Base-by-base conservation (phyloP, 2,888 invertebrate genomes). In the Drosophila austrosaltans region DNA sequence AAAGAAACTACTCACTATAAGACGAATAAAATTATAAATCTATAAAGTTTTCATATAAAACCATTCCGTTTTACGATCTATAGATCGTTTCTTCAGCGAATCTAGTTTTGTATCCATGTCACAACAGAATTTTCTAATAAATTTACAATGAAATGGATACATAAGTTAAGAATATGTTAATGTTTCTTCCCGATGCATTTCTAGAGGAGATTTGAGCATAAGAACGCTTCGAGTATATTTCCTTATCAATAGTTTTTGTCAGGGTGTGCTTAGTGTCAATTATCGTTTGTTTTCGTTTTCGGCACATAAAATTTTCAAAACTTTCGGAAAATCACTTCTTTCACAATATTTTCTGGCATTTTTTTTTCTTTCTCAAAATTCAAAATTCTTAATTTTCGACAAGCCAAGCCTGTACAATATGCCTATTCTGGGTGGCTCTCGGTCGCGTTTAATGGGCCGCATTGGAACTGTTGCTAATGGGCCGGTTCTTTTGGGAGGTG, bases 341-440 rank as follows among this genome's bases (percentile, higher is more conserved):
- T 42, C 10, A 54, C 79, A 79, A 78, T 79, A 82, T 1, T 32
- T 48, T 10, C 10, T 12, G 0, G 25, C 53, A 1, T 61, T 28
- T 12, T 57, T 7, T 30, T 30, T 53, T 28, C 28, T 10, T 60
- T 70, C 30, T 72, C 48, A 1, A 64, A 77, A 71, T 76, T 63
- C 8, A 5, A 60, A 56, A 53, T 40, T 16, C 6, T 8, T 40
- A 68, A 30, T 40, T 25, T 30, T 22, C 44, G 40, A 16, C 12
- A 81, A 82, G 1, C 48, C 1, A 16, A 16, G 16, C 16, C 16
- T 16, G 16, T 16, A 16, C 48, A 12, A 22, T 48, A 48, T 48
- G 48, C 48, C 48, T 25, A 12, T 48, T 25, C 10, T 48, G 4
- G 48, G 22, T 48, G 10, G 16, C 10, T 12, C 25, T 48, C n/a